Evolutionary conservation across 2,888 invertebrate genomes (phyloP).

Genomic region (Monochamus alternatus): DNA sequence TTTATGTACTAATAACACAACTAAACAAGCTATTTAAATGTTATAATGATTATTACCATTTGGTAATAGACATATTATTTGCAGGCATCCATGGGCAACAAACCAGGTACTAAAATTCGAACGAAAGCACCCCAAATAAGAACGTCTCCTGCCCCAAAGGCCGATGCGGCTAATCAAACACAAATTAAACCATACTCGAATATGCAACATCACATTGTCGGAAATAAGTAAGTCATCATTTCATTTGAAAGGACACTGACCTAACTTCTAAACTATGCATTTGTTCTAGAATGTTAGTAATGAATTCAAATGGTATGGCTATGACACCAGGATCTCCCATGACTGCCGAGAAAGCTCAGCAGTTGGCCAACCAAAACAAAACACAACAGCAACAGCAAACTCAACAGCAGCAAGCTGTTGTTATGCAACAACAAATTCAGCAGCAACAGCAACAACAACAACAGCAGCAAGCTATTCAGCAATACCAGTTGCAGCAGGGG

Average conservation of each 20-base stretch:
- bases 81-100: conserved; percentile 69
- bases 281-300: conserved; percentile 72
- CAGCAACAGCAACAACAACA: conserved; percentile 65
- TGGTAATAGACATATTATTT: conserved; percentile 46
- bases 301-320: conserved; percentile 76
- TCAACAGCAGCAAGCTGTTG: conserved; percentile 71
- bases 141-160: conserved; percentile 82
- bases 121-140: conserved; percentile 80
- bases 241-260: not conserved
- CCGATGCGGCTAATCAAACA: conserved; percentile 84
- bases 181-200: conserved; percentile 73
- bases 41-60: conserved; percentile 41
- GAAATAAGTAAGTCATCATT: conserved; percentile 71
- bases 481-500: conserved; percentile 68
- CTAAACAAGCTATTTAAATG: conserved; percentile 10
- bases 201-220: conserved; percentile 72
- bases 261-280: not conserved
- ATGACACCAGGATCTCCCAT: conserved; percentile 75
- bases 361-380: conserved; percentile 68
- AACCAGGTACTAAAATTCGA: conserved; percentile 78
- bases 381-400: conserved; percentile 72
- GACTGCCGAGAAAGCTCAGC: conserved; percentile 74
- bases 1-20: not conserved
- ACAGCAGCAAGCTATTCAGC: conserved; percentile 67
- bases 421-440: conserved; percentile 61